Percentiles rank a stretch among this genome's conserved stretches.
phyloP scores from a whole-genome alignment of 1,140 invertebrate species.

The Augochlora pura region DNA sequence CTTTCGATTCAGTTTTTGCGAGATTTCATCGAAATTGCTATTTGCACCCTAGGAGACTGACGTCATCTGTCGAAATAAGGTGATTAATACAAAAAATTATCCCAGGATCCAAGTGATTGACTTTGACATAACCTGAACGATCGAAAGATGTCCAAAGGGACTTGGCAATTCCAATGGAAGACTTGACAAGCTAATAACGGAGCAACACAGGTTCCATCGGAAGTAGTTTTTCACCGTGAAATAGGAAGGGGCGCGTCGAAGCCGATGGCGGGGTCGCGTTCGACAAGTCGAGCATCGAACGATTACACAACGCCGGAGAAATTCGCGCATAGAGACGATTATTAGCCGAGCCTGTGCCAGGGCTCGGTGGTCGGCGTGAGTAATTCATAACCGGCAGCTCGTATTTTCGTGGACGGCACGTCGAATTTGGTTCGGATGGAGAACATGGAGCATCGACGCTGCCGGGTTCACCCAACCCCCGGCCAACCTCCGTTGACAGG shows the following conservation, averaged over 20 bases:
- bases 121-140: too few relatives aligned
- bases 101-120: too few relatives aligned
- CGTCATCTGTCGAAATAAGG: too few relatives aligned
- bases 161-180: neutral
- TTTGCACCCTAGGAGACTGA: too few relatives aligned
- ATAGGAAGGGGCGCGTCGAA: neutral
- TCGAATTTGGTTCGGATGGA: constrained; percentile 75
- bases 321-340: constrained; percentile 74
- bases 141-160: too few relatives aligned
- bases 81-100: too few relatives aligned
- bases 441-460: constrained; percentile 73
- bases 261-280: constrained; percentile 12
- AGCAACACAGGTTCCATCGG: neutral
- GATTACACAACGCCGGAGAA: constrained; percentile 65
- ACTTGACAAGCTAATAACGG: neutral
- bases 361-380: constrained; percentile 52
- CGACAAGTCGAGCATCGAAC: constrained; percentile 52
- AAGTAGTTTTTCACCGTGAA: constrained; percentile 35
- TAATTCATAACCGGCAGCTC: constrained; percentile 76
- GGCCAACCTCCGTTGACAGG: constrained; percentile 71
- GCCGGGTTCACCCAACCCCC: constrained; percentile 27
- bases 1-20: too few relatives aligned
- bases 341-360: constrained; percentile 64
- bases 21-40: too few relatives aligned
- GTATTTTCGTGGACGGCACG: constrained; percentile 71